Percentiles rank a stretch among this genome's conserved stretches.
These are phyloP conservation scores for Merluccius polli DNA, from an alignment of 2,797 vertebrate species.

Conservation along the genomic window DNA sequence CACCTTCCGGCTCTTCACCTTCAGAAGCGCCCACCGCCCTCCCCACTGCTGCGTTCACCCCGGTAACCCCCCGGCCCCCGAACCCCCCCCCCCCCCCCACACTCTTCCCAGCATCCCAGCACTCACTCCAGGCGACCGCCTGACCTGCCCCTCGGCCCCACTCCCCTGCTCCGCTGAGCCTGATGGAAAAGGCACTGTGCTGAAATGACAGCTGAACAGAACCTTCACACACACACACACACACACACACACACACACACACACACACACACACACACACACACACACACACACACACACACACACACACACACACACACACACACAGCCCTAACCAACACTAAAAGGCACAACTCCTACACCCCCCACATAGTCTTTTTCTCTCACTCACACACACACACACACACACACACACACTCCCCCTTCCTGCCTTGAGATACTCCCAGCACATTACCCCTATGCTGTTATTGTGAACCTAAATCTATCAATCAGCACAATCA, in stretches of 20 bases:
- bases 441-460: conserved; percentile 36
- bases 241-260: conserved; percentile 1
- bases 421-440: conserved; percentile 31
- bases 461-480: conserved; percentile 58
- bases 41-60: conserved; percentile 22
- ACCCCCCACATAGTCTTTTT: conserved; percentile 19
- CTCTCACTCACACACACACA: conserved; percentile 8
- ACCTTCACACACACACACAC: conserved; percentile 30
- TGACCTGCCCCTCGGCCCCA: conserved; percentile 54
- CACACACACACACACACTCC: conserved; percentile 1
- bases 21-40: conserved; percentile 18
- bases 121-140: conserved; percentile 43
- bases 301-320: conserved; percentile 7
- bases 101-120: conserved; percentile 23
- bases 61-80: conserved; percentile 13
- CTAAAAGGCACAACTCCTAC: conserved; percentile 57
- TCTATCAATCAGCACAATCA: conserved; percentile 77
- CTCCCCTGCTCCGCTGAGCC: conserved; percentile 38
- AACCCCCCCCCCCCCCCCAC: not conserved
- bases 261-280: conserved; percentile 38
- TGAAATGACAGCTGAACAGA: conserved; percentile 70
- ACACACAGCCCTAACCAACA: conserved; percentile 13
- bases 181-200: conserved; percentile 62
- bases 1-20: conserved; percentile 23
- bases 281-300: conserved; percentile 7